These are phyloP conservation scores for Nematolebias whitei DNA, from an alignment of 2,113 vertebrate species.

Conservation along the genomic window DNA sequence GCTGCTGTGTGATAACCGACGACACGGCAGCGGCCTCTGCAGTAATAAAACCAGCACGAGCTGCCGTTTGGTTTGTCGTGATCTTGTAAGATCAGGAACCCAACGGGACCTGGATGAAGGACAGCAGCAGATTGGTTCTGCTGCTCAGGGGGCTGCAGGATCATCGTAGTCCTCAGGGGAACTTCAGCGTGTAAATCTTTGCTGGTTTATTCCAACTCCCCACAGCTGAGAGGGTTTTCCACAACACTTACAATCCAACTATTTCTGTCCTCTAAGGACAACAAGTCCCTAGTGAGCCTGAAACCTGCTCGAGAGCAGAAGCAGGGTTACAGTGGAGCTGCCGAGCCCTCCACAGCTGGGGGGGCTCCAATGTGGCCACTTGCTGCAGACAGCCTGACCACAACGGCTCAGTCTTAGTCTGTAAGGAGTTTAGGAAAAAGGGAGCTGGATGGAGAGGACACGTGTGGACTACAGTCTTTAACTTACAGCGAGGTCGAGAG, in stretches of 20 bases:
- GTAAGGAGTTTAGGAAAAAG: slow-evolving; percentile 45
- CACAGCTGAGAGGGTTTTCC: slow-evolving; percentile 39
- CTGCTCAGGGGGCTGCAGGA: background rate
- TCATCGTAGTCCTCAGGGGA: slow-evolving; percentile 29
- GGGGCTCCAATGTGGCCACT: slow-evolving; percentile 47
- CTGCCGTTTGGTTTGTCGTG: background rate
- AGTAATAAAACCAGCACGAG: background rate
- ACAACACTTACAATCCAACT: slow-evolving; percentile 20
- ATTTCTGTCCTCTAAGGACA: slow-evolving; percentile 24
- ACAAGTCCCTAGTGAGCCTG: slow-evolving; percentile 22
- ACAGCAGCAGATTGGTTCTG: background rate
- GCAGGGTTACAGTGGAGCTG: slow-evolving; percentile 38
- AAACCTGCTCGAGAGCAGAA: slow-evolving; percentile 19
- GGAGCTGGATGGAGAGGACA: slow-evolving; percentile 19
- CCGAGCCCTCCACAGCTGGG: slow-evolving; percentile 58
- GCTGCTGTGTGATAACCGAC: slow-evolving; percentile 40
- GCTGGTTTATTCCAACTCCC: slow-evolving; percentile 23
- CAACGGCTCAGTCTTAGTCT: slow-evolving; percentile 71
- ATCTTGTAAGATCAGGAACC: slow-evolving; percentile 1
- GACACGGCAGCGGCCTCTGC: background rate
- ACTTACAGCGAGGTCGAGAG: background rate
- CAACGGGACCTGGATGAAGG: too few relatives aligned
- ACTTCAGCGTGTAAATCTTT: slow-evolving; percentile 22
- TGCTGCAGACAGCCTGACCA: slow-evolving; percentile 51
- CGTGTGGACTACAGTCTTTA: slow-evolving; percentile 23